Evolutionary conservation across 2,797 vertebrate genomes (phyloP), one percentile per base, ranked within the genome.

Genomic region (Sternarchorhynchus goeldii): DNA sequence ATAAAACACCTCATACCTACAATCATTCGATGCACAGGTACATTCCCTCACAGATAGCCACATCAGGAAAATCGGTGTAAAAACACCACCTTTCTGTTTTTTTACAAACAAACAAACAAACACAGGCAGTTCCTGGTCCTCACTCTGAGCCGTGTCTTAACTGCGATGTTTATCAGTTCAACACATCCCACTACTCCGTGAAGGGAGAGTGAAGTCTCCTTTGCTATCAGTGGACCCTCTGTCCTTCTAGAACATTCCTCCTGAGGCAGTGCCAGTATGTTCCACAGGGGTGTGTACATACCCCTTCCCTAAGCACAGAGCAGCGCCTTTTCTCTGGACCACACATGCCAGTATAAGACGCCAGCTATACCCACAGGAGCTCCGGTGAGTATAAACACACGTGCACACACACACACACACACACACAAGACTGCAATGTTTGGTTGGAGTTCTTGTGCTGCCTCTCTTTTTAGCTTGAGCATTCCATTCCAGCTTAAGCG

Each of bases 371-470:
- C 77, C 79, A 56, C 77, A 77, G 73, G 77, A 80, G 59, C 66
- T 57, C 64, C 36, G 21, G 57, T 62, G 77, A 78, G 65, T 64
- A 63, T 80, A 83, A 66, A 66, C 67, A 80, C 70, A 68, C 57
- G 64, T 65, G 21, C 16, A 12, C 45, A 8, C 41, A 45, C 6
- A 4, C 41, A 45, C 66, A 2, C 76, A 83, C 79, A 77, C 62
- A 53, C 29, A 84, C 68, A 76, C 80, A 78, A 62, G 77, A 73
- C 78, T 77, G 81, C 70, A 82, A 79, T 82, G 82, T 80, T 82
- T 83, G 57, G 80, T 83, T 62, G 76, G 56, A 58, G 60, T 83
- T 83, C 75, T 75, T 72, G 77, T 74, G 68, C 75, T 77, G 63
- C 66, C 79, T 72, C 77, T 69, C 75, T 55, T 75, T 82, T 82